Evolutionary conservation across 2,113 vertebrate genomes (phyloP), one percentile per base, ranked within the genome.

Genomic region (Malurus cyaneus): DNA sequence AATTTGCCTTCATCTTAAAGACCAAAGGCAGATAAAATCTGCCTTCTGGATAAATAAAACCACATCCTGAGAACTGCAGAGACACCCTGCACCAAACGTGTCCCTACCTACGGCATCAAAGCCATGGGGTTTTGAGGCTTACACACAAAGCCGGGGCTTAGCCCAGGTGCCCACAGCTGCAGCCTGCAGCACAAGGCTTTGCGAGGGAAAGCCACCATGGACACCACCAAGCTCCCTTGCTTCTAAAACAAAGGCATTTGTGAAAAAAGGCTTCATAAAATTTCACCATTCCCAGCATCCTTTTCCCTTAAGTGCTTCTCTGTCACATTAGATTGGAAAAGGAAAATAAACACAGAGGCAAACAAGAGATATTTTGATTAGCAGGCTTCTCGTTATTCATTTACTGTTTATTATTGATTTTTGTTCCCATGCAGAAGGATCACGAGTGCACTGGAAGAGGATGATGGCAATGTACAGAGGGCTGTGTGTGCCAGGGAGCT

Each of bases 381-480:
- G 71, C 81, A 94, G 78, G 60, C 50, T 70, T 88, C 57, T 86
- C 3, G 6, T 93, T 93, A 96, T 60, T 95, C 64, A 88, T 93
- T 92, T 73, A 88, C 93, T 86, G 62, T 80, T 94, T 88, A 70
- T 78, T 86, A 96, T 80, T 85, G 81, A 96, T 70, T 95, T 93
- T n/a, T 90, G 74, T 88, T 87, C 62, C 71, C 4, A 15, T 52
- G 69, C 49, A 71, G 81, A 80, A 79, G 53, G 60, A 91, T 92
- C 85, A 73, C 9, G 1, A 47, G n/a, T 11, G 26, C 3, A 2
- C 5, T 80, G 65, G n/a, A 44, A 73, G 50, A 64, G 79, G 39
- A 60, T 0, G 4, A 61, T 20, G 21, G 46, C 23, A 39, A 29
- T 36, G 46, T 32, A 86, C 73, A 64, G 69, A 67, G 49, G 44